phyloP scores from a whole-genome alignment of 2,888 invertebrate genomes.

The Gryllus longicercus region DNA sequence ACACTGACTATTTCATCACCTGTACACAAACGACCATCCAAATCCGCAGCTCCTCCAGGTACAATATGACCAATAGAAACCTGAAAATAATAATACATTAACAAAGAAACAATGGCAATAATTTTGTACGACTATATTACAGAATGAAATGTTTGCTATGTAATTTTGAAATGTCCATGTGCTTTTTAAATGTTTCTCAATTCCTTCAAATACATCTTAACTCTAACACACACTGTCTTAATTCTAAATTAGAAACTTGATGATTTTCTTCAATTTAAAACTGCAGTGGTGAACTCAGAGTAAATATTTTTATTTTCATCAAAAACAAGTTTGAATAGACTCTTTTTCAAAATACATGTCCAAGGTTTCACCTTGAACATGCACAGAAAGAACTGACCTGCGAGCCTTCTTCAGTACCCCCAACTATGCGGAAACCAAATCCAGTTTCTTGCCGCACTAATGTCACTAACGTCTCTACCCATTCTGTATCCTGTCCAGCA shows the following conservation, averaged over 20 bases:
- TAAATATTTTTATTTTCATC: too few species aligned
- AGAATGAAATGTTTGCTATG: too few species aligned
- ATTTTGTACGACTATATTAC: neutral
- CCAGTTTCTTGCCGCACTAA: constrained; percentile 87
- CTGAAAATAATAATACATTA: constrained; percentile 45
- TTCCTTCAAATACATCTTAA: neutral
- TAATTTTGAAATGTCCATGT: too few species aligned
- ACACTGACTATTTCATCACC: constrained; percentile 95
- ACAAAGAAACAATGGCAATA: neutral
- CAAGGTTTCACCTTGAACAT: too few species aligned
- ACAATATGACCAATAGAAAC: constrained; percentile 96
- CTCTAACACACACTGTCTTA: too few species aligned
- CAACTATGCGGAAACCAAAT: constrained; percentile 97
- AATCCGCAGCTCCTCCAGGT: constrained; percentile 88
- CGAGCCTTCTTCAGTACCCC: constrained; percentile 96
- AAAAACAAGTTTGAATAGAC: too few species aligned
- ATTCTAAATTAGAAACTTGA: too few species aligned
- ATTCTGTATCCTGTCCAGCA: constrained; percentile 48
- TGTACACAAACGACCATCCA: constrained; percentile 83
- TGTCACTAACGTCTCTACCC: constrained; percentile 71
- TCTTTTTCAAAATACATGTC: too few species aligned
- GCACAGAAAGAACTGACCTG: constrained; percentile 56
- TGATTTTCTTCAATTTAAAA: too few species aligned
- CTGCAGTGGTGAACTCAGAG: too few species aligned
- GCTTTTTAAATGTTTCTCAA: neutral